These are phyloP conservation scores for Procambarus clarkii DNA, from an alignment of 1,140 invertebrate genomes.

Conservation along the genomic window DNA sequence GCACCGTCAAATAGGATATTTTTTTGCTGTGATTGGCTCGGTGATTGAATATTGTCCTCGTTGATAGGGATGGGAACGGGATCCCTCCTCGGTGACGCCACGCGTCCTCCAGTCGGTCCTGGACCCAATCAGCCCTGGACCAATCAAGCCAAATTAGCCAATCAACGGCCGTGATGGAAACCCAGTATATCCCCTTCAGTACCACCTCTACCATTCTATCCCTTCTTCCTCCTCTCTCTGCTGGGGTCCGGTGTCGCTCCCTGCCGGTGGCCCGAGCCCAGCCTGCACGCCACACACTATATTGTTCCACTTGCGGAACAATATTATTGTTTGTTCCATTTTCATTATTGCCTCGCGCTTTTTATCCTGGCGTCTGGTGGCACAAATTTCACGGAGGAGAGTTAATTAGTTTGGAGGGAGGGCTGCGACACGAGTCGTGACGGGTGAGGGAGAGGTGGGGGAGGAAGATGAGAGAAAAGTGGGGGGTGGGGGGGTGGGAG, in stretches of 20 bases:
- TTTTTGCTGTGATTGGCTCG: neutral
- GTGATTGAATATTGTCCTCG: slow-evolving; percentile 14
- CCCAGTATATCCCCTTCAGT: neutral
- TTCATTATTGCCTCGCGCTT: neutral
- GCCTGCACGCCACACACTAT: neutral
- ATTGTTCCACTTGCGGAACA: neutral
- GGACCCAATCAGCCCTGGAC: slow-evolving; percentile 14
- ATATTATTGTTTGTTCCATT: neutral
- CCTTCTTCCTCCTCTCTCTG: neutral
- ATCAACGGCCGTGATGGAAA: slow-evolving; percentile 11
- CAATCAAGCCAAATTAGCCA: slow-evolving; percentile 16
- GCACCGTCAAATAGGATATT: slow-evolving; percentile 1
- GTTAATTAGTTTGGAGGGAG: neutral
- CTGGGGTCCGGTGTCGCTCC: neutral
- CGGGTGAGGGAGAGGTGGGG: neutral
- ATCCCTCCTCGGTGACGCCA: neutral
- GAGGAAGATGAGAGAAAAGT: neutral
- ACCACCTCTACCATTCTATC: neutral
- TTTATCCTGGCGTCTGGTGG: neutral
- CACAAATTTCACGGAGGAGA: neutral
- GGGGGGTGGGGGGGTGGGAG: neutral
- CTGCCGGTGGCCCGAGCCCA: neutral
- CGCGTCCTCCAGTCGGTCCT: neutral
- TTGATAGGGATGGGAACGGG: neutral
- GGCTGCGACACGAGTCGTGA: neutral